Evolutionary conservation across 2,888 invertebrate species (phyloP).

Genomic region (Diplazon laetatorius): DNA sequence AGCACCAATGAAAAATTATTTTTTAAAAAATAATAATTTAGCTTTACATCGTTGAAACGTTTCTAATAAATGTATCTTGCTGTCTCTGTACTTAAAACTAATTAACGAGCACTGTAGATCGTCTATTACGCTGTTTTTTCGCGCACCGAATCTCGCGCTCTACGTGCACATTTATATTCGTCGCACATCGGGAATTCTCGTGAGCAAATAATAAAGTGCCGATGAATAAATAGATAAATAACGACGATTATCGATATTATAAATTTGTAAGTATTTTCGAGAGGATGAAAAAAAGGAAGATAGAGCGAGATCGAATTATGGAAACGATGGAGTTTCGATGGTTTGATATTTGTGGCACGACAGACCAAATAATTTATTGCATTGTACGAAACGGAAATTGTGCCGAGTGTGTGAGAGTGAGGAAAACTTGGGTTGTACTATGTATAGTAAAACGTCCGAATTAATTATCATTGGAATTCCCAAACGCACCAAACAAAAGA

Average conservation of each 20-base stretch:
- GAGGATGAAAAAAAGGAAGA: slow-evolving; percentile 9
- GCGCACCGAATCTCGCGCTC: slow-evolving; percentile 19
- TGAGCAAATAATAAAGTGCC: slow-evolving; percentile 26
- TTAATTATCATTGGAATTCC: slow-evolving; percentile 38
- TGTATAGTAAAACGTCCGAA: slow-evolving; percentile 36
- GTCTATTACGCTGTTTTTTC: slow-evolving; percentile 46
- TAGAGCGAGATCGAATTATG: slow-evolving; percentile 9
- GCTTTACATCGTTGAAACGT: slow-evolving; percentile 39
- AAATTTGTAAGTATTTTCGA: slow-evolving; percentile 54
- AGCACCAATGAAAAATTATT: too few relatives aligned
- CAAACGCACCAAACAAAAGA: slow-evolving; percentile 30
- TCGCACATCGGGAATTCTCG: slow-evolving; percentile 29
- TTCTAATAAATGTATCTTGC: slow-evolving; percentile 42
- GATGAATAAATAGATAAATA: slow-evolving; percentile 31
- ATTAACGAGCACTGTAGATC: slow-evolving; percentile 53
- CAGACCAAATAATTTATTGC: slow-evolving; percentile 51
- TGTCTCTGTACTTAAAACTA: slow-evolving; percentile 48
- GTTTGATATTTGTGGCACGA: slow-evolving; percentile 45
- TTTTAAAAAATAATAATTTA: slow-evolving; percentile 18
- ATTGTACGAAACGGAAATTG: neutral
- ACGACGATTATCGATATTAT: slow-evolving; percentile 28
- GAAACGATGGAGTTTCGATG: slow-evolving; percentile 34
- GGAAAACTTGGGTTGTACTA: slow-evolving; percentile 7
- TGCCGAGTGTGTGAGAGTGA: neutral
- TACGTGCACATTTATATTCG: slow-evolving; percentile 15